These are phyloP conservation scores for Trilocha varians DNA, from an alignment of 2,888 invertebrate genomes.

Conservation along the genomic window DNA sequence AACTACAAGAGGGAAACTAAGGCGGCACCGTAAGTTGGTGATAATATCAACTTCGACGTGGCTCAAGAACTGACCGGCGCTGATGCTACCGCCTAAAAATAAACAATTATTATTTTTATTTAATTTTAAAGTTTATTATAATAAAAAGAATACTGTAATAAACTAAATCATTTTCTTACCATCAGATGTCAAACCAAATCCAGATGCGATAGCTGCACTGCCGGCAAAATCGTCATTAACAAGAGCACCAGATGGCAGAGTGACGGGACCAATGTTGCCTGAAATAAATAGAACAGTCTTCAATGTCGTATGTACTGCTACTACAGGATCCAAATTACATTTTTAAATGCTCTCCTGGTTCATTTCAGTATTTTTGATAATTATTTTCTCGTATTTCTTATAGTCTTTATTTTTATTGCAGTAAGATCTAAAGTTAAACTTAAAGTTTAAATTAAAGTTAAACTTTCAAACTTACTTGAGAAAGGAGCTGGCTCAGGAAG, in stretches of 20 bases:
- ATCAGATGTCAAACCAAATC: conserved; percentile 30
- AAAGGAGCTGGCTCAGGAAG: conserved; percentile 17
- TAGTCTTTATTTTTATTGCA: no score
- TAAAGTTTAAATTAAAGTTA: no score
- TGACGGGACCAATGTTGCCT: conserved; percentile 26
- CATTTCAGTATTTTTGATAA: no score
- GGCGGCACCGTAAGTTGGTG: conserved; percentile 23
- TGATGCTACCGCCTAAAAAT: conserved; percentile 18
- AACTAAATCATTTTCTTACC: conserved; percentile 22
- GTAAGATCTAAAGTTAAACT: no score
- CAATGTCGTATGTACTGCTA: neutral
- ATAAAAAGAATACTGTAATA: neutral
- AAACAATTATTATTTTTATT: no score
- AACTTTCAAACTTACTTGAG: conserved; percentile 21
- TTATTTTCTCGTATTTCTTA: no score
- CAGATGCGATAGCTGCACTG: conserved; percentile 25
- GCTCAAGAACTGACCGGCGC: conserved; percentile 17
- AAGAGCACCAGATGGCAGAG: conserved; percentile 25
- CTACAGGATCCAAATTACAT: no score
- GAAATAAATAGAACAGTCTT: no score
- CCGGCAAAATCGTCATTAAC: conserved; percentile 21
- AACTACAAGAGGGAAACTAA: conserved; percentile 23
- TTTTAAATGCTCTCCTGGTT: no score
- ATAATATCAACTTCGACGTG: conserved; percentile 31
- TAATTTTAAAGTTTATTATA: neutral